These are phyloP conservation scores for Hippolais icterina DNA, from an alignment of 2,113 vertebrate genomes.

Conservation along the genomic window DNA sequence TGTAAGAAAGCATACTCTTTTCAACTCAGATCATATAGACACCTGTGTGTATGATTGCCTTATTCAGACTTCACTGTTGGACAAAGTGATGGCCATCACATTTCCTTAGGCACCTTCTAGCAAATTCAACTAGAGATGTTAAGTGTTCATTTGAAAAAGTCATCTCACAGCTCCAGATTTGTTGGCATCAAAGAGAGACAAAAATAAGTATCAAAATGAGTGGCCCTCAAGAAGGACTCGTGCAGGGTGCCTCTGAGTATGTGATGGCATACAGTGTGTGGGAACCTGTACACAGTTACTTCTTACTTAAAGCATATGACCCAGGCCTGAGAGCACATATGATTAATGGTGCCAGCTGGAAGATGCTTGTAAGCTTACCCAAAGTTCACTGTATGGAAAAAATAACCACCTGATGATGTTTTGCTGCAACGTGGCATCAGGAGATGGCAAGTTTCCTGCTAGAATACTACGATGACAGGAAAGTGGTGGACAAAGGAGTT, in stretches of 20 bases:
- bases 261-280: rapidly evolving
- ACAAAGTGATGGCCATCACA: not conserved
- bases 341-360: not conserved
- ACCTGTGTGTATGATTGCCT: not conserved
- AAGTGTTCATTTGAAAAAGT: not conserved
- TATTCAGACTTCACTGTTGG: not conserved
- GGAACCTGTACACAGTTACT: not conserved
- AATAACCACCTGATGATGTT: not conserved
- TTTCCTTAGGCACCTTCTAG: not conserved
- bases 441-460: not conserved
- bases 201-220: not conserved
- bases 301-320: not conserved
- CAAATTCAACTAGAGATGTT: not conserved
- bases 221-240: not conserved
- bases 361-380: rapidly evolving
- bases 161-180: not conserved
- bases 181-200: not conserved
- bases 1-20: not conserved
- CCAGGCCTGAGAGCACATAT: rapidly evolving
- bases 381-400: not conserved
- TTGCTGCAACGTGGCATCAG: not conserved
- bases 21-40: not conserved
- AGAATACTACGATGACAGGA: not conserved
- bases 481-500: not conserved
- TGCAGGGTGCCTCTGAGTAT: not conserved